These are phyloP conservation scores for Brevimyrus niger DNA, from an alignment of 2,113 vertebrate species.

Conservation along the genomic window DNA sequence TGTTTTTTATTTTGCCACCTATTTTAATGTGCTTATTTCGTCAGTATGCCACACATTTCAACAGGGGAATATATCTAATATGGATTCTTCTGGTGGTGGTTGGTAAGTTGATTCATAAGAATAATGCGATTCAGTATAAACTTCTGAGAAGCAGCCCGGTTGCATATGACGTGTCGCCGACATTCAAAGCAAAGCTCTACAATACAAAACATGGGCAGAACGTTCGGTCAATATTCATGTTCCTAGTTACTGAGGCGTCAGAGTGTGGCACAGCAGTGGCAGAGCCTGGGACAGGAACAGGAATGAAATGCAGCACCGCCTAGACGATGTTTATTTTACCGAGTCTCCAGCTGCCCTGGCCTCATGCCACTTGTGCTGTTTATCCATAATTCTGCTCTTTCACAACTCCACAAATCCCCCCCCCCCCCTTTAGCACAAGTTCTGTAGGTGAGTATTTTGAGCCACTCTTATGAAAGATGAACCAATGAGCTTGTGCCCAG, in stretches of 20 bases:
- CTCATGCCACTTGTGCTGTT: neutral
- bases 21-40: slow-evolving; percentile 96
- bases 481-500: neutral
- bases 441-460: neutral
- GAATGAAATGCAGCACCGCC: neutral
- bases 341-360: neutral
- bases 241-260: slow-evolving; percentile 5
- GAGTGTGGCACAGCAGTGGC: neutral
- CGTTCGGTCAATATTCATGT: neutral
- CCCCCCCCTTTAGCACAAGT: neutral
- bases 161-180: neutral
- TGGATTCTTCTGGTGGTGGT: slow-evolving; percentile 92
- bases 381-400: neutral
- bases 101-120: slow-evolving; percentile 72
- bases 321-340: neutral
- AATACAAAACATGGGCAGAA: neutral
- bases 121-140: slow-evolving; percentile 9
- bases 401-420: neutral
- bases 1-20: slow-evolving; percentile 94
- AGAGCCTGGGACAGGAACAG: neutral
- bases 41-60: slow-evolving; percentile 94
- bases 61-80: slow-evolving; percentile 97
- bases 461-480: neutral
- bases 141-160: neutral
- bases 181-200: neutral